Conservation (phyloP, 2,113 vertebrate genomes). For the Anhinga anhinga region DNA sequence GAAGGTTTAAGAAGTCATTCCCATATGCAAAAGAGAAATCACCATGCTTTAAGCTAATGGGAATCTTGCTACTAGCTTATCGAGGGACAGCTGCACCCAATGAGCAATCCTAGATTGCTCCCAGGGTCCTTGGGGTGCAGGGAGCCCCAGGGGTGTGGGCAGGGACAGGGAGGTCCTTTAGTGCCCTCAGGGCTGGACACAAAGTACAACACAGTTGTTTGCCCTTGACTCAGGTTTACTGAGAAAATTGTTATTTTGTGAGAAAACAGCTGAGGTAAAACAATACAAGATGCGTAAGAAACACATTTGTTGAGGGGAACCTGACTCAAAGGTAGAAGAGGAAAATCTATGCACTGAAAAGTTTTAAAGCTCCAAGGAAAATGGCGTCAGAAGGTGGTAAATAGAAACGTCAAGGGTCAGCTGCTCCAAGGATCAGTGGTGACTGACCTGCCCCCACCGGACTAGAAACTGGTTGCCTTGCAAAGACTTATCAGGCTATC, state of each 20-base stretch:
- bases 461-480: background rate
- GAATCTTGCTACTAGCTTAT: background rate
- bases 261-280: background rate
- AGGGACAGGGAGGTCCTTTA: background rate
- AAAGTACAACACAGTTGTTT: background rate
- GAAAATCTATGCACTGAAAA: background rate
- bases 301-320: background rate
- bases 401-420: background rate
- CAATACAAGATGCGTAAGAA: background rate
- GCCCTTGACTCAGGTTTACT: background rate
- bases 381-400: background rate
- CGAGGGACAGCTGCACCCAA: fast-evolving
- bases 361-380: background rate
- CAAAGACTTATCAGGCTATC: background rate
- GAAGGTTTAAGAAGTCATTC: background rate
- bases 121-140: fast-evolving
- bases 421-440: background rate
- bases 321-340: background rate
- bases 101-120: background rate
- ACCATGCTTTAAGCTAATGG: background rate
- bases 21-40: background rate
- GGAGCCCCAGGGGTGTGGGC: fast-evolving
- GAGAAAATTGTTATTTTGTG: background rate
- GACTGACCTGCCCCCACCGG: background rate
- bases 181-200: background rate